phyloP scores from a whole-genome alignment of 2,888 invertebrate species.

The Eupithecia subfuscata region DNA sequence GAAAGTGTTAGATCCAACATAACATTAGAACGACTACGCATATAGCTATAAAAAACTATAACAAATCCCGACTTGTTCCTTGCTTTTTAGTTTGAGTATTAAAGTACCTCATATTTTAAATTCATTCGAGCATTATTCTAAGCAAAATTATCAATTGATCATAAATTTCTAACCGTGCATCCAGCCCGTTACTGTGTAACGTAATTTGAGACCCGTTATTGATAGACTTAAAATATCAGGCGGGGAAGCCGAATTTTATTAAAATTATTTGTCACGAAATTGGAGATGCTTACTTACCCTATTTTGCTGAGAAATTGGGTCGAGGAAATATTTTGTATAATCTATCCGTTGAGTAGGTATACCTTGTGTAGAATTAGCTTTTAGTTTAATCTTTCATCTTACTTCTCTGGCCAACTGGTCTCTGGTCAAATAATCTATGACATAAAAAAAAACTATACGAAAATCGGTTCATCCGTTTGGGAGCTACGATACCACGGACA shows the following conservation, averaged over 20 bases:
- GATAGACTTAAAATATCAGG: constrained; percentile 46
- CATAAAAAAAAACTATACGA: too few relatives aligned
- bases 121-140: too few relatives aligned
- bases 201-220: constrained; percentile 46
- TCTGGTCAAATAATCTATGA: too few relatives aligned
- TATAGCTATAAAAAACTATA: too few relatives aligned
- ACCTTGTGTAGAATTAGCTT: neutral
- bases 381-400: neutral
- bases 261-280: constrained; percentile 37
- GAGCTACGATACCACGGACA: too few relatives aligned
- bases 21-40: too few relatives aligned
- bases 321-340: constrained; percentile 20
- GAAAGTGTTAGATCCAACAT: too few relatives aligned
- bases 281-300: constrained; percentile 27
- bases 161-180: constrained; percentile 2
- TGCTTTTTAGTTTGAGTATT: too few relatives aligned
- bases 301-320: constrained; percentile 29
- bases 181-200: constrained; percentile 28
- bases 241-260: constrained; percentile 36
- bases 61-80: too few relatives aligned
- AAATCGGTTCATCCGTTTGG: too few relatives aligned
- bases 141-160: neutral
- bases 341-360: neutral
- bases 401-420: too few relatives aligned
- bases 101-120: too few relatives aligned